Percentiles rank a stretch among this genome's conserved stretches.
Evolutionary conservation across 2,797 vertebrate genomes (phyloP).

Genomic region (Hozukius guyotensis): DNA sequence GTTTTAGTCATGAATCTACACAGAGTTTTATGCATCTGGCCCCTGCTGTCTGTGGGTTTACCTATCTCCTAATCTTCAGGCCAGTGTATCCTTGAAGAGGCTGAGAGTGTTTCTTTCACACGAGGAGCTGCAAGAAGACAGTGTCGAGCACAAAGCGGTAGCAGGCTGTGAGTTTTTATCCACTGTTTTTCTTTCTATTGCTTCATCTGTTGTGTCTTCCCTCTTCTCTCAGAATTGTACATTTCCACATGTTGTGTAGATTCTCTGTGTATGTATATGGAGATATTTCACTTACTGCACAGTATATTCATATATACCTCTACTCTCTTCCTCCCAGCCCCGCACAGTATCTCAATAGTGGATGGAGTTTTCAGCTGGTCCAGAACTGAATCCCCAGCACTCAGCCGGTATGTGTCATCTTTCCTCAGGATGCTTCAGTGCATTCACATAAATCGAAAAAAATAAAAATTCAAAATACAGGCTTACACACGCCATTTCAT

Average conservation of each 20-base stretch:
- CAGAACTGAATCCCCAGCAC: slow-evolving; percentile 83
- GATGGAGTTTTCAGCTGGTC: slow-evolving; percentile 94
- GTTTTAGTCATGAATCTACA: background rate
- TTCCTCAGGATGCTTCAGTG: background rate
- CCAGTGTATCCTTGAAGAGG: slow-evolving; percentile 94
- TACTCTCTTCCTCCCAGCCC: slow-evolving; percentile 68
- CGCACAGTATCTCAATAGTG: slow-evolving; percentile 84
- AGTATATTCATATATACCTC: background rate
- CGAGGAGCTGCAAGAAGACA: slow-evolving; percentile 91
- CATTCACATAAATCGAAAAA: background rate
- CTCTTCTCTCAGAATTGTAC: background rate
- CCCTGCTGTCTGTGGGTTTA: background rate
- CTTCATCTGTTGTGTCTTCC: background rate
- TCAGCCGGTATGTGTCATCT: slow-evolving; percentile 80
- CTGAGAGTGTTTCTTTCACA: slow-evolving; percentile 94
- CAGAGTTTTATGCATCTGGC: background rate
- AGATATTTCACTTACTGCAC: background rate
- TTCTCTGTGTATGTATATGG: background rate
- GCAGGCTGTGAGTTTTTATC: slow-evolving; percentile 78
- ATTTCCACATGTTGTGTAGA: background rate
- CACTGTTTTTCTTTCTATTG: background rate
- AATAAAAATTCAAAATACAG: background rate
- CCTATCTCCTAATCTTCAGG: slow-evolving; percentile 72
- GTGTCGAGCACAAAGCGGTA: slow-evolving; percentile 79
- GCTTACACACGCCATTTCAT: background rate